Conservation (phyloP, 2,797 vertebrate genomes). For the Gadopsis bispinosus region DNA sequence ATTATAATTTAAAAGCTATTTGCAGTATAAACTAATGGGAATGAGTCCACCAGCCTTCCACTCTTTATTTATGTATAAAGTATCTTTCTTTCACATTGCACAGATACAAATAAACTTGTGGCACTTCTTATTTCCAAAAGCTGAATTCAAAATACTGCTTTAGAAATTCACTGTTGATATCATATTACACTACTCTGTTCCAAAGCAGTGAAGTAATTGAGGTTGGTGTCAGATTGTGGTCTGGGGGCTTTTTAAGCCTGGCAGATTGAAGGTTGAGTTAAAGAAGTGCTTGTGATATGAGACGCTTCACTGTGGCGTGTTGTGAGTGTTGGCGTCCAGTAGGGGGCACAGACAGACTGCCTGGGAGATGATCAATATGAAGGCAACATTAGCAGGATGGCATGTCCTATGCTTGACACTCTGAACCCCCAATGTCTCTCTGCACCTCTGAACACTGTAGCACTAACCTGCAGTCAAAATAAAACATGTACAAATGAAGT, state of each 20-base stretch:
- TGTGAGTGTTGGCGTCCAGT: constrained; percentile 77
- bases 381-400: constrained; percentile 24
- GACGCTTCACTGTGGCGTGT: constrained; percentile 33
- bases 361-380: constrained; percentile 6
- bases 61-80: constrained; percentile 74
- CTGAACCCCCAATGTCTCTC: constrained; percentile 21
- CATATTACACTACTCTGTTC: constrained; percentile 72
- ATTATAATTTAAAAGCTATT: constrained; percentile 71
- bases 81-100: constrained; percentile 66
- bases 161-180: constrained; percentile 83
- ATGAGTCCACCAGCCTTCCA: constrained; percentile 60
- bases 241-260: constrained; percentile 72
- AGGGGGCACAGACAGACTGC: constrained; percentile 89
- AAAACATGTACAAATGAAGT: constrained; percentile 6
- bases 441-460: constrained; percentile 36
- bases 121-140: constrained; percentile 79
- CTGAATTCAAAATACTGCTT: constrained; percentile 67
- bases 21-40: constrained; percentile 62
- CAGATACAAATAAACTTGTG: constrained; percentile 81
- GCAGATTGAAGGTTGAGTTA: constrained; percentile 77
- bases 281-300: constrained; percentile 64
- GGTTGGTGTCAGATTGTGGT: constrained; percentile 84
- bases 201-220: constrained; percentile 83
- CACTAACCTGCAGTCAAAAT: constrained; percentile 26
- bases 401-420: constrained; percentile 28